Conservation (phyloP, 2,888 invertebrate genomes). For the Athrips mouffetella region DNA sequence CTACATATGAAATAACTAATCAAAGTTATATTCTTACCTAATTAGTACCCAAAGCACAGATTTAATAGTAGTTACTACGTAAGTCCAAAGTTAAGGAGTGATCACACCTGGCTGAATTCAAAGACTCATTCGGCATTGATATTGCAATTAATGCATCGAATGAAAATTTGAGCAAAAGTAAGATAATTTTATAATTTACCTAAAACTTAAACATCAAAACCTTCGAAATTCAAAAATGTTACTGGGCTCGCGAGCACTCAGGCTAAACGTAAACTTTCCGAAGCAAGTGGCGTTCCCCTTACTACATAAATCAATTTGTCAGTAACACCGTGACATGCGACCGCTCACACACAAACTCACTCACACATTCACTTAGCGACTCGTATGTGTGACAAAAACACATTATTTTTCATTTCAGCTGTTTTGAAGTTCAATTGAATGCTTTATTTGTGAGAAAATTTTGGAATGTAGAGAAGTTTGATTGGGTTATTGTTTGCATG, state of each 20-base stretch:
- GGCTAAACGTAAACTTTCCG: slow-evolving; percentile 48
- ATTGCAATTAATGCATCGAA: too few species aligned
- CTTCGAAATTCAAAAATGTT: slow-evolving; percentile 27
- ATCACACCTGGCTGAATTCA: too few species aligned
- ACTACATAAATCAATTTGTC: slow-evolving; percentile 74
- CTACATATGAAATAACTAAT: too few species aligned
- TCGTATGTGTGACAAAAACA: slow-evolving; percentile 19
- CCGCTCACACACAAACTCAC: slow-evolving; percentile 22
- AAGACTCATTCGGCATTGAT: too few species aligned
- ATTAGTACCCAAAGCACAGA: too few species aligned
- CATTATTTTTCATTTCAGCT: slow-evolving; percentile 20
- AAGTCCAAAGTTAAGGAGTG: too few species aligned
- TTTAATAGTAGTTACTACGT: too few species aligned
- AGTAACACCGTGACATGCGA: slow-evolving; percentile 54
- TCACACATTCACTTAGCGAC: slow-evolving; percentile 38
- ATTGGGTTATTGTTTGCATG: slow-evolving; percentile 1
- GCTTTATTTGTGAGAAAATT: slow-evolving; percentile 17
- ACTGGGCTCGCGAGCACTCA: slow-evolving; percentile 36
- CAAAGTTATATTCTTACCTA: too few species aligned
- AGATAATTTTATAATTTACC: neutral
- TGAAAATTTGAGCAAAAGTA: too few species aligned
- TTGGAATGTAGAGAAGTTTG: slow-evolving; percentile 6
- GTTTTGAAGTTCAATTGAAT: slow-evolving; percentile 20
- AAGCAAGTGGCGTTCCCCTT: slow-evolving; percentile 39
- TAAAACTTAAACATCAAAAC: slow-evolving; percentile 13